These are phyloP conservation scores for Rana temporaria DNA, from an alignment of 2,113 vertebrate genomes.

Conservation along the genomic window DNA sequence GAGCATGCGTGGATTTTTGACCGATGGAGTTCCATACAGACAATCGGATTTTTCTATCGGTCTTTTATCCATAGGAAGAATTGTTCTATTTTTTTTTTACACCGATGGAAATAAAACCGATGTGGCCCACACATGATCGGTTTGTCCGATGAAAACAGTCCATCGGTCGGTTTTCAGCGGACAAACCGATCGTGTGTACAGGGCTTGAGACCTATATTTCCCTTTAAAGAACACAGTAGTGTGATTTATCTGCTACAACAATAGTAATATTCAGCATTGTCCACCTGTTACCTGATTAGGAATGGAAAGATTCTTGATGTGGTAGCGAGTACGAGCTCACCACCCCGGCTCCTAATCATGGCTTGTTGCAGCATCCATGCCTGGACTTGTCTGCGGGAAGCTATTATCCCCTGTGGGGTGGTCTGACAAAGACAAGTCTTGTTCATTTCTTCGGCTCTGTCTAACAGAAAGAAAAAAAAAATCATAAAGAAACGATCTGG, in stretches of 20 bases:
- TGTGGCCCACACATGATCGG: no score
- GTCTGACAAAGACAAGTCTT: slow-evolving; percentile 66
- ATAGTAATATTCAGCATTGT: slow-evolving; percentile 70
- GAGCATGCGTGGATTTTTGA: no score
- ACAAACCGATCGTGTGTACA: no score
- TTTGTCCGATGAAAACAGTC: no score
- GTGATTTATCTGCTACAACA: slow-evolving; percentile 65
- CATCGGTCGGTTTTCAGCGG: no score
- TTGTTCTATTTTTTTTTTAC: no score
- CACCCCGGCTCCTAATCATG: slow-evolving; percentile 65
- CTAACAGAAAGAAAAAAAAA: slow-evolving; percentile 37
- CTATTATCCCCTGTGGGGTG: slow-evolving; percentile 67
- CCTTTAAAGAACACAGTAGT: not conserved
- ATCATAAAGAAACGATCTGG: slow-evolving; percentile 11
- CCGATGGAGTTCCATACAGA: no score
- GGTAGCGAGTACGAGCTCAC: slow-evolving; percentile 65
- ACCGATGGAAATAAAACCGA: no score
- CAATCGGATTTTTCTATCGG: no score
- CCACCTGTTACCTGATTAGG: slow-evolving; percentile 72
- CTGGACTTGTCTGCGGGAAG: slow-evolving; percentile 67
- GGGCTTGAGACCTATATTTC: no score
- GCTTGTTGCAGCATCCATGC: slow-evolving; percentile 67
- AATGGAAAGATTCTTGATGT: slow-evolving; percentile 72
- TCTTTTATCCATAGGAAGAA: no score
- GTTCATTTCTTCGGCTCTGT: slow-evolving; percentile 61